Conservation (phyloP, 2,113 vertebrate genomes). For the Xiphophorus couchianus region DNA sequence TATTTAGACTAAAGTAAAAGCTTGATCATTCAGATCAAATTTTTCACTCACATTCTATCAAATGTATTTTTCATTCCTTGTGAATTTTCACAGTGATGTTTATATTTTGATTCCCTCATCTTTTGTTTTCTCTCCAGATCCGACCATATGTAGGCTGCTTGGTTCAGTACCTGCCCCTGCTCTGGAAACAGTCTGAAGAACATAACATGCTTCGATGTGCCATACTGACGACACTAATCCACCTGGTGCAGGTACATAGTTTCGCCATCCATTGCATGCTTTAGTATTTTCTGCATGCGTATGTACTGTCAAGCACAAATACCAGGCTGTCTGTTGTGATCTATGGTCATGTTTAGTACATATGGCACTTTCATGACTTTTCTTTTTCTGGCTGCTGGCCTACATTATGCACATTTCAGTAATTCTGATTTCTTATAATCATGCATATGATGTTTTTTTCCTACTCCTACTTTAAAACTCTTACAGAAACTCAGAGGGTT, state of each 20-base stretch:
- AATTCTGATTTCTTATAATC: neutral
- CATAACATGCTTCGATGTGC: constrained; percentile 99
- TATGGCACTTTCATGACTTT: constrained; percentile 1
- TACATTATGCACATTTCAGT: neutral
- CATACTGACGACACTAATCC: constrained; percentile 93
- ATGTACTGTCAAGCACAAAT: neutral
- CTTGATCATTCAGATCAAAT: too few relatives aligned
- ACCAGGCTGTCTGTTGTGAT: neutral
- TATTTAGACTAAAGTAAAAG: neutral
- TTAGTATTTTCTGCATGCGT: neutral
- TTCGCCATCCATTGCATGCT: neutral
- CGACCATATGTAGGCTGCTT: constrained; percentile 91
- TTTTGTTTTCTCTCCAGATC: constrained; percentile 79
- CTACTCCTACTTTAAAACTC: neutral
- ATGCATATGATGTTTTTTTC: neutral
- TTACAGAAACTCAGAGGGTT: neutral
- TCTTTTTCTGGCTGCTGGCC: neutral
- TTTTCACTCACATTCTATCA: too few relatives aligned
- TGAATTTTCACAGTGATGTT: neutral
- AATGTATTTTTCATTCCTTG: too few relatives aligned
- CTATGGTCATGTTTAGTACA: neutral
- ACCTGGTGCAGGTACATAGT: constrained; percentile 89
- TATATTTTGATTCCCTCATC: neutral
- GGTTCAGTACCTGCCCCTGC: constrained; percentile 95
- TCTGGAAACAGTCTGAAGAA: constrained; percentile 99